phyloP scores from a whole-genome alignment of 2,888 invertebrate genomes.

The Tachina lurida region DNA sequence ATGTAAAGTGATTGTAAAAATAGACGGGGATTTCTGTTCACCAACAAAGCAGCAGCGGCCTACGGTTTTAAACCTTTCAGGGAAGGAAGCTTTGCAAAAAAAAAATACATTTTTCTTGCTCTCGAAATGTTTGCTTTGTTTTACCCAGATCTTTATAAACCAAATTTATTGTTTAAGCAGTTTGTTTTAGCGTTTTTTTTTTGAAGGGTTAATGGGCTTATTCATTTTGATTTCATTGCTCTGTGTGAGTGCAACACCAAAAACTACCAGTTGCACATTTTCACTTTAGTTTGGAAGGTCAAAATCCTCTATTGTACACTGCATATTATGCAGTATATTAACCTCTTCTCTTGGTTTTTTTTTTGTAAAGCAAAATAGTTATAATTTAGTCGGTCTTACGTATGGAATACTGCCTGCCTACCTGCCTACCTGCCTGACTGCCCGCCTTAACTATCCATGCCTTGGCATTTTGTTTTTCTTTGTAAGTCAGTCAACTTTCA shows the following conservation, averaged over 20 bases:
- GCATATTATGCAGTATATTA: slow-evolving; percentile 67
- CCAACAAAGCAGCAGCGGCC: background rate
- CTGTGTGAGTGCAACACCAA: slow-evolving; percentile 16
- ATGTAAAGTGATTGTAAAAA: background rate
- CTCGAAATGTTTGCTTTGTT: background rate
- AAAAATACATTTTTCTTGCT: background rate
- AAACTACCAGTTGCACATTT: slow-evolving; percentile 74
- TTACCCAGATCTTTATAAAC: background rate
- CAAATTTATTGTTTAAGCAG: background rate
- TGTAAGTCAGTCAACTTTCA: slow-evolving; percentile 79
- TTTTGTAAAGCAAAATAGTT: slow-evolving; percentile 45
- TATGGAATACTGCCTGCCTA: slow-evolving; percentile 14
- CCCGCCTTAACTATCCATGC: slow-evolving; percentile 28
- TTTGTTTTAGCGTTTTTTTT: background rate
- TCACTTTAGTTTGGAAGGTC: slow-evolving; percentile 77
- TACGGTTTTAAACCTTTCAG: slow-evolving; percentile 4
- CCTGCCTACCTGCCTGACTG: slow-evolving; percentile 12
- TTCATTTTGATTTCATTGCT: background rate
- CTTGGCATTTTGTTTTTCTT: slow-evolving; percentile 46
- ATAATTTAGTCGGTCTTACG: slow-evolving; percentile 59
- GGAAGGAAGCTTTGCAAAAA: background rate
- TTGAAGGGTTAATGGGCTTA: background rate
- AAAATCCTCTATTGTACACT: slow-evolving; percentile 76
- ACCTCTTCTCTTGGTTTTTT: slow-evolving; percentile 34
- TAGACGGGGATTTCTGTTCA: background rate